Conservation (phyloP, 23 tunicate genomes). For the Trididemnum clinides region DNA sequence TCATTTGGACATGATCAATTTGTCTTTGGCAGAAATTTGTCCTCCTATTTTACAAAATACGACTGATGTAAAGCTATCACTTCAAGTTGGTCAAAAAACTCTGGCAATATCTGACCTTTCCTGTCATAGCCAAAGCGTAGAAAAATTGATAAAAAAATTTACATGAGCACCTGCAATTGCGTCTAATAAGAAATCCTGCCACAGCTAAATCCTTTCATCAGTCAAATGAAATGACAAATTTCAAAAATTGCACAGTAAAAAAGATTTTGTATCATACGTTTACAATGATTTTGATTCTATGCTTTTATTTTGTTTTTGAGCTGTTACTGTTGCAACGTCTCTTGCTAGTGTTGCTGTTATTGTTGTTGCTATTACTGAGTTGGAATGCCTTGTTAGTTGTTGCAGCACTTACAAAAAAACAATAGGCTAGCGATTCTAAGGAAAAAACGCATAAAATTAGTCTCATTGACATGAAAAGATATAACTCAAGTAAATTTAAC, state of each 20-base stretch:
- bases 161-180: slow-evolving; percentile 1
- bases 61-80: background rate
- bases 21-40: background rate
- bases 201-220: background rate
- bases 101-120: slow-evolving; percentile 2
- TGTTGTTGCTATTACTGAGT: too few species aligned
- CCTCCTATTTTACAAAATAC: background rate
- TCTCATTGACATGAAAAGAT: too few species aligned
- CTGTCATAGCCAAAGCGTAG: slow-evolving; percentile 5
- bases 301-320: background rate
- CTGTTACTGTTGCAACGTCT: background rate
- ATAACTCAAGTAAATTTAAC: too few species aligned
- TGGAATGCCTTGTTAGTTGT: too few species aligned
- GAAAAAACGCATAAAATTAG: background rate
- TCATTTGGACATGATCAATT: background rate
- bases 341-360: too few species aligned
- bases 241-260: slow-evolving; percentile 4
- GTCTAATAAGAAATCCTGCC: background rate
- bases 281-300: background rate
- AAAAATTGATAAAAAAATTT: background rate
- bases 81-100: background rate
- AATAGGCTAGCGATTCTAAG: too few species aligned
- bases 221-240: background rate
- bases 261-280: background rate
- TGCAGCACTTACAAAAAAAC: background rate